These are phyloP conservation scores for Sciurus niger DNA, from an alignment of 2,113 vertebrate genomes.

Conservation along the genomic window DNA sequence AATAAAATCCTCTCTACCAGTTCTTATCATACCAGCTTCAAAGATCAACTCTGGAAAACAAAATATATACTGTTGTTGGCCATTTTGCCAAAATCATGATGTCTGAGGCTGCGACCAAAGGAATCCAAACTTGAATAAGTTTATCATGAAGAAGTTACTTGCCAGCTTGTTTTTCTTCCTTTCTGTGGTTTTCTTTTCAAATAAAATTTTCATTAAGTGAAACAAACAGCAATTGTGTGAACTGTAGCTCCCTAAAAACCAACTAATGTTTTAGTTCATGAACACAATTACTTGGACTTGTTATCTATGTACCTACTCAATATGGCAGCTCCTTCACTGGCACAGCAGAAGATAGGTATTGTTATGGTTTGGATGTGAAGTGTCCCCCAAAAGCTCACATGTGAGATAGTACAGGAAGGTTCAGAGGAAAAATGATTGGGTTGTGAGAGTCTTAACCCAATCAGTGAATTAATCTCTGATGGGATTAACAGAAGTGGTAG, in stretches of 20 bases:
- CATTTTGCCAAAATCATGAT: constrained; percentile 56
- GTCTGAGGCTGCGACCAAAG: background rate
- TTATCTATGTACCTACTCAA: background rate
- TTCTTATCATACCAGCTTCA: background rate
- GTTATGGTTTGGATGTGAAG: too few species aligned
- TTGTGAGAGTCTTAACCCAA: too few species aligned
- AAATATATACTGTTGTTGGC: background rate
- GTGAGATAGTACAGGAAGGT: too few species aligned
- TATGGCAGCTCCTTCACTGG: background rate
- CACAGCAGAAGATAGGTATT: background rate
- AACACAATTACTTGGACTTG: background rate
- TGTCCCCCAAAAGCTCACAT: too few species aligned
- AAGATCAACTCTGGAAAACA: constrained; percentile 36
- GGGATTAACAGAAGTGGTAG: too few species aligned
- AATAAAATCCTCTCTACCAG: background rate
- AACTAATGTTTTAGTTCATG: constrained; percentile 6
- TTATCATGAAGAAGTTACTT: background rate
- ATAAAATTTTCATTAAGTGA: background rate
- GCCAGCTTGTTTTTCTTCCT: background rate
- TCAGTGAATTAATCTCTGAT: too few species aligned
- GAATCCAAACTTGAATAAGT: background rate
- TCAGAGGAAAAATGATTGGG: too few species aligned
- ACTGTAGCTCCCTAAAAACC: background rate
- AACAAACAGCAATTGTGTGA: constrained; percentile 45
- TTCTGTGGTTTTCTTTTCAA: constrained; percentile 49